phyloP scores from a whole-genome alignment of 2,888 invertebrate species.

The Andrena minutula region DNA sequence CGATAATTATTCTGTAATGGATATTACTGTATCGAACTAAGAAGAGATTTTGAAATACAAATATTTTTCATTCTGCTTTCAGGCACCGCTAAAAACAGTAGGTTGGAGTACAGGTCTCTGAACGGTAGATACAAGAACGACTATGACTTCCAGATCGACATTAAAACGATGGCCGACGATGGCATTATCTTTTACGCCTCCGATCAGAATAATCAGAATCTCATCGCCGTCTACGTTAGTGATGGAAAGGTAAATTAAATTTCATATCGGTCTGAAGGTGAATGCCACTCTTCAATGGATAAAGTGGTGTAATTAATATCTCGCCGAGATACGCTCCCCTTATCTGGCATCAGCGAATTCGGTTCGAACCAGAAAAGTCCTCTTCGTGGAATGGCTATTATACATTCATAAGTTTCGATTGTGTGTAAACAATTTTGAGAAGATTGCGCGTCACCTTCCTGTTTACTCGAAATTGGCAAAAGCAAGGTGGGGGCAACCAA shows the following conservation, averaged over 20 bases:
- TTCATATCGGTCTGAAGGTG: too few relatives aligned
- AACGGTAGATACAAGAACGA: constrained; percentile 87
- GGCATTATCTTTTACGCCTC: constrained; percentile 95
- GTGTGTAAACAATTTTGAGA: constrained; percentile 7
- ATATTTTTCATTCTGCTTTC: constrained; percentile 49
- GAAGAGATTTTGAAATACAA: background rate
- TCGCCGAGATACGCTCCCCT: too few relatives aligned
- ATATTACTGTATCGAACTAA: background rate
- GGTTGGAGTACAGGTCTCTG: constrained; percentile 89
- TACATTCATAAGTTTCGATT: background rate
- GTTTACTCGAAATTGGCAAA: background rate
- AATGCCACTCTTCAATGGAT: too few relatives aligned
- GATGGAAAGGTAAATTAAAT: constrained; percentile 88
- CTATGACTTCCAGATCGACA: constrained; percentile 91
- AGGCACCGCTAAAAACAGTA: constrained; percentile 90
- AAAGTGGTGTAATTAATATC: too few relatives aligned
- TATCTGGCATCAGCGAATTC: too few relatives aligned
- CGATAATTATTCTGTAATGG: too few relatives aligned
- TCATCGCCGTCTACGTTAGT: constrained; percentile 91
- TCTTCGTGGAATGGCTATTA: too few relatives aligned
- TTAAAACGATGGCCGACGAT: constrained; percentile 91
- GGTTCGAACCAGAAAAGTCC: too few relatives aligned
- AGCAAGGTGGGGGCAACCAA: too few relatives aligned
- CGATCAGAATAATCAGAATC: constrained; percentile 87
- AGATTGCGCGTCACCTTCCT: background rate